phyloP scores from a whole-genome alignment of 1,140 invertebrate genomes.

The Drosophila nebulosa region DNA sequence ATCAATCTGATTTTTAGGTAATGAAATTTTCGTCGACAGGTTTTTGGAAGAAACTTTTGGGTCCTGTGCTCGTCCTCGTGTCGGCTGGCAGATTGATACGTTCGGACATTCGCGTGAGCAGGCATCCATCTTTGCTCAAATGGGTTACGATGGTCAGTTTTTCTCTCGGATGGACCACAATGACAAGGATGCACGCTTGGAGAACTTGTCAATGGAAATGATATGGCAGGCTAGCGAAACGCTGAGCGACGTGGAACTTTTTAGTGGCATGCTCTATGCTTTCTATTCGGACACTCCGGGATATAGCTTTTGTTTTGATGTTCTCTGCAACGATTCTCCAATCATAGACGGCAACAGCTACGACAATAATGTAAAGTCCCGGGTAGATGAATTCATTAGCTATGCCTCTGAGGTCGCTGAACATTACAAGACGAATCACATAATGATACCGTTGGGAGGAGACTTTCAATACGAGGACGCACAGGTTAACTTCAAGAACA shows the following conservation, averaged over 20 bases:
- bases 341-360: conserved; percentile 88
- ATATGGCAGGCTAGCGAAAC: conserved; percentile 84
- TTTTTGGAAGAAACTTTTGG: conserved; percentile 92
- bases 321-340: conserved; percentile 91
- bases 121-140: conserved; percentile 91
- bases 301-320: conserved; percentile 93
- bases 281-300: conserved; percentile 88
- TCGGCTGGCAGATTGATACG: conserved; percentile 97
- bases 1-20: too few relatives aligned
- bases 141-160: conserved; percentile 94
- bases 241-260: conserved; percentile 85
- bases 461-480: conserved; percentile 96
- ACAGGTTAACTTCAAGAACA: conserved; percentile 90
- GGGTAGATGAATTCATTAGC: conserved; percentile 84
- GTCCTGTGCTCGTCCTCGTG: conserved; percentile 88
- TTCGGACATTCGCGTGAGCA: conserved; percentile 95
- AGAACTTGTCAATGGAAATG: conserved; percentile 82
- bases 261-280: conserved; percentile 88
- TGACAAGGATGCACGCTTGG: conserved; percentile 87
- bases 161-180: conserved; percentile 94
- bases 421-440: conserved; percentile 86
- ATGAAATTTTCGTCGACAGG: background rate
- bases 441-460: conserved; percentile 95
- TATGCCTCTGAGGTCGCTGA: conserved; percentile 82
- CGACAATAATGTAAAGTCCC: conserved; percentile 86